Conservation (phyloP, 37 sponge, comb jelly and placozoan species). For the Oopsacas minuta region DNA sequence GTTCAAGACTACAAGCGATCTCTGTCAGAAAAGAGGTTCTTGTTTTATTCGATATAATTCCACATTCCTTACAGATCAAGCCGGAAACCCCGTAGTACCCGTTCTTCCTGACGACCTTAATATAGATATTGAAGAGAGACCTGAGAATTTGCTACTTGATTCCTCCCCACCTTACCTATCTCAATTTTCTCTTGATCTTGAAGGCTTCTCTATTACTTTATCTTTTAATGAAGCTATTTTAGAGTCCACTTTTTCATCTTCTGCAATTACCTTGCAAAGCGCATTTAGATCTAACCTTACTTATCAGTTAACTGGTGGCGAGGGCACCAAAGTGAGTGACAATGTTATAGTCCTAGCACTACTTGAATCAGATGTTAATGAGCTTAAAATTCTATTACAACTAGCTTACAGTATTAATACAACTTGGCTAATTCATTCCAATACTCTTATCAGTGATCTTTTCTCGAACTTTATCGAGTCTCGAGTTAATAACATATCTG, state of each 20-base stretch:
- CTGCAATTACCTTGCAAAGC: conserved; percentile 36
- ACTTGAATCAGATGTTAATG: background rate
- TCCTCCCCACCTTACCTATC: conserved; percentile 40
- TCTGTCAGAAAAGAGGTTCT: background rate
- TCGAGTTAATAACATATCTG: background rate
- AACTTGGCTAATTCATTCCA: conserved; percentile 46
- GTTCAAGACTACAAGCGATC: conserved; percentile 22
- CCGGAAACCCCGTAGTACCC: conserved; percentile 40
- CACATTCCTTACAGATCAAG: conserved; percentile 40
- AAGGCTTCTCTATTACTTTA: conserved; percentile 29
- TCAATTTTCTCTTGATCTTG: conserved; percentile 44
- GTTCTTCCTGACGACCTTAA: conserved; percentile 20
- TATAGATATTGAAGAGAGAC: conserved; percentile 8
- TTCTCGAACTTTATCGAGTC: background rate
- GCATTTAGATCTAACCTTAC: background rate
- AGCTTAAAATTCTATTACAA: background rate
- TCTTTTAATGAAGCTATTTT: conserved; percentile 58
- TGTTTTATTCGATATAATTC: conserved; percentile 4
- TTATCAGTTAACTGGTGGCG: background rate
- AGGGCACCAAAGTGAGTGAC: background rate
- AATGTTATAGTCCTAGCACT: background rate
- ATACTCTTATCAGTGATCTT: background rate
- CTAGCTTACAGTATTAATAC: conserved; percentile 33
- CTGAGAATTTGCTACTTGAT: conserved; percentile 24
- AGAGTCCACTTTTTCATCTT: conserved; percentile 35